Conservation (phyloP, 1,140 invertebrate species). For the Globodera ellingtonae region DNA sequence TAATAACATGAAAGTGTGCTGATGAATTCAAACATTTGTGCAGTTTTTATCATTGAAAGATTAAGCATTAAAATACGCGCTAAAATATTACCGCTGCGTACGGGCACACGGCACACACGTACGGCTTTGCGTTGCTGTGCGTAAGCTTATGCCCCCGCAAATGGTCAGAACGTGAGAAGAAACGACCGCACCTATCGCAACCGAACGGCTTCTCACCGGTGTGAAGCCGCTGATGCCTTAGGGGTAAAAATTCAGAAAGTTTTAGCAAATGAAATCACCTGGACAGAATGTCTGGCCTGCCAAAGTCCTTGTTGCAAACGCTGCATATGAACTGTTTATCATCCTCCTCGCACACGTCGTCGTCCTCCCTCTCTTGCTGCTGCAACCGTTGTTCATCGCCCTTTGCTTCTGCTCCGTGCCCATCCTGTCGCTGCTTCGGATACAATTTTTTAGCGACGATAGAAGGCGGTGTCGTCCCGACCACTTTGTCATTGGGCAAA, state of each 20-base stretch:
- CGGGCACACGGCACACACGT: slow-evolving; percentile 80
- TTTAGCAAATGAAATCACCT: slow-evolving; percentile 13
- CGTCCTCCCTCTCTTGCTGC: not conserved
- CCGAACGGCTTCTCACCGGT: slow-evolving; percentile 84
- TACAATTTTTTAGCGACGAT: too few relatives aligned
- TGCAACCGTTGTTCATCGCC: too few relatives aligned
- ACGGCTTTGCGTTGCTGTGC: slow-evolving; percentile 91
- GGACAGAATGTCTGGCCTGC: slow-evolving; percentile 50
- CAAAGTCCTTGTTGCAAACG: slow-evolving; percentile 45
- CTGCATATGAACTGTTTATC: slow-evolving; percentile 26
- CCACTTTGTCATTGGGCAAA: not conserved
- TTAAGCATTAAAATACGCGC: too few relatives aligned
- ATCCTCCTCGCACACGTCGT: slow-evolving; percentile 24
- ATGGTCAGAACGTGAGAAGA: slow-evolving; percentile 95
- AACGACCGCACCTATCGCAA: slow-evolving; percentile 96
- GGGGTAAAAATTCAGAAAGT: too few relatives aligned
- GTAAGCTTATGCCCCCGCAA: slow-evolving; percentile 81
- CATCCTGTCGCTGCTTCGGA: too few relatives aligned
- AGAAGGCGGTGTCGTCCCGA: not conserved
- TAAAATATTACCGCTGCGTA: slow-evolving; percentile 53
- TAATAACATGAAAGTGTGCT: too few relatives aligned
- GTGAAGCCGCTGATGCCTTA: slow-evolving; percentile 70
- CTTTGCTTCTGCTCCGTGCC: too few relatives aligned
- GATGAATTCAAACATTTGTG: too few relatives aligned
- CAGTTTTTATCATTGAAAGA: too few relatives aligned